Conservation (phyloP, 2,888 invertebrate species). For the Seladonia tumulorum region DNA sequence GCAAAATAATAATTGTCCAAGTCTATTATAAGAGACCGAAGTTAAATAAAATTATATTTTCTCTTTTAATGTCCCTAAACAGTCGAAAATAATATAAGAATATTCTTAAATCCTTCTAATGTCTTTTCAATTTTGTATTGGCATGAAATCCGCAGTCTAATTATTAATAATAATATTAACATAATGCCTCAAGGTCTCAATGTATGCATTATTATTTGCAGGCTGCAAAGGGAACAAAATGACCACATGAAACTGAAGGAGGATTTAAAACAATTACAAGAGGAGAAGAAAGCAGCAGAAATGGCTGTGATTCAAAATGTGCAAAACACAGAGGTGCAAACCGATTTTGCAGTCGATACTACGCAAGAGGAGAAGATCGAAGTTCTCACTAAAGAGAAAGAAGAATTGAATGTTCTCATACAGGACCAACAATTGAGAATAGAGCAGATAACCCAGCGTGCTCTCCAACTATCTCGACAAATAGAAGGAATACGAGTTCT, state of each 20-base stretch:
- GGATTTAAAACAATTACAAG: constrained; percentile 77
- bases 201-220: constrained; percentile 55
- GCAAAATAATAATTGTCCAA: no score
- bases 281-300: constrained; percentile 70
- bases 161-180: background rate
- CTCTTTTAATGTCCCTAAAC: no score
- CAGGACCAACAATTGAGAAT: constrained; percentile 79
- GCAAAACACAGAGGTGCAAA: constrained; percentile 77
- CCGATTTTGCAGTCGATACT: constrained; percentile 70
- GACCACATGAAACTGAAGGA: constrained; percentile 74
- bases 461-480: constrained; percentile 77
- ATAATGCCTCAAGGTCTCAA: background rate
- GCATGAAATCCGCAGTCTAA: no score
- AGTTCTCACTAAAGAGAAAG: constrained; percentile 75
- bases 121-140: no score
- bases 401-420: constrained; percentile 76
- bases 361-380: constrained; percentile 68
- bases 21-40: no score
- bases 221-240: constrained; percentile 78
- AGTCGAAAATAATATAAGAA: no score
- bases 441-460: constrained; percentile 78
- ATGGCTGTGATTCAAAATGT: constrained; percentile 44
- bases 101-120: background rate
- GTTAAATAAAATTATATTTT: no score
- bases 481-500: constrained; percentile 77